Conservation (phyloP, 2,797 vertebrate genomes). For the Darevskia nairensis region DNA sequence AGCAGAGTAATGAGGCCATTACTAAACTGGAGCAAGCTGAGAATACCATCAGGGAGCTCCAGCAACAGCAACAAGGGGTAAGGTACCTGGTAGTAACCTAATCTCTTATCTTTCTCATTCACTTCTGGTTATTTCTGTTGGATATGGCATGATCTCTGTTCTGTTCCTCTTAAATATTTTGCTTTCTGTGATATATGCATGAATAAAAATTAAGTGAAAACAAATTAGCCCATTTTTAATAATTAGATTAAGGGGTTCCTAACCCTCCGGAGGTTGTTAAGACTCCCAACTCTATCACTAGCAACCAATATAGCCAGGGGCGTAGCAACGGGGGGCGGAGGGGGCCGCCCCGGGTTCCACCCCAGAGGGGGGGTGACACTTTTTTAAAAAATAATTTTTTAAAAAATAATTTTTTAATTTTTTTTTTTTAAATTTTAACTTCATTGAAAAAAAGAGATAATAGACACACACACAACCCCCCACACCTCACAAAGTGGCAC, state of each 20-base stretch:
- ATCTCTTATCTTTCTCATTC: slow-evolving; percentile 65
- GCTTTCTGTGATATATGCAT: slow-evolving; percentile 55
- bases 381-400: too few relatives aligned
- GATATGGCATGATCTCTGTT: slow-evolving; percentile 63
- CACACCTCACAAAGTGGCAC: too few relatives aligned
- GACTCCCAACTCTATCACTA: not conserved
- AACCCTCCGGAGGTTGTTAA: not conserved
- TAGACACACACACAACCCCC: too few relatives aligned
- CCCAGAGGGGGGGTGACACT: too few relatives aligned
- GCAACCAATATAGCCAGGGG: not conserved
- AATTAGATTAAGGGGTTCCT: not conserved
- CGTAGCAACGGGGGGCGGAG: too few relatives aligned
- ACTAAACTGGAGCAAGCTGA: slow-evolving; percentile 95
- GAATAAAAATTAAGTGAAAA: slow-evolving; percentile 41
- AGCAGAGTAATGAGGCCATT: slow-evolving; percentile 94
- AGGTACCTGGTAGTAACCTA: slow-evolving; percentile 81
- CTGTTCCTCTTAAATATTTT: slow-evolving; percentile 64
- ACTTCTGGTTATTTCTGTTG: slow-evolving; percentile 56
- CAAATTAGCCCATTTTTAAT: not conserved
- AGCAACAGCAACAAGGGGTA: slow-evolving; percentile 92
- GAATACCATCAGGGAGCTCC: slow-evolving; percentile 93
- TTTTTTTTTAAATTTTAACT: too few relatives aligned
- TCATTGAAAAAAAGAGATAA: too few relatives aligned
- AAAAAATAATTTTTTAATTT: too few relatives aligned
- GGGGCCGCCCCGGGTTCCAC: too few relatives aligned